Percentiles rank a stretch among this genome's conserved stretches.
These are phyloP conservation scores for Gibbula magus DNA, from an alignment of 2,888 invertebrate species.

Conservation along the genomic window DNA sequence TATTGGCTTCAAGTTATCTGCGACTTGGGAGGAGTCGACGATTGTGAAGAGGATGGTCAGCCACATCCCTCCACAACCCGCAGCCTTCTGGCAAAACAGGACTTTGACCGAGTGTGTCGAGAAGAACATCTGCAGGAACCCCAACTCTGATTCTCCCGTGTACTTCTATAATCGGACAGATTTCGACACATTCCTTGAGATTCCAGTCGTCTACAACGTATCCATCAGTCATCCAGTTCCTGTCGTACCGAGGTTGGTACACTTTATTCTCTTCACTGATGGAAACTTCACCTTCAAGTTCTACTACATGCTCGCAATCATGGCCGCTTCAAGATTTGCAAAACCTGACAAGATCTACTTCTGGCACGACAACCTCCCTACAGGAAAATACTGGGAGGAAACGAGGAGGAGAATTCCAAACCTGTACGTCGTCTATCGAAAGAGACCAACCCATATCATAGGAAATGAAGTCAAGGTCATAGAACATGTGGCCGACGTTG, in stretches of 20 bases:
- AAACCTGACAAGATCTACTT: not conserved
- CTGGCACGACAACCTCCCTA: not conserved
- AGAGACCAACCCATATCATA: not conserved
- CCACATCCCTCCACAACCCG: too few relatives aligned
- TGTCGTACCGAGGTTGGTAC: not conserved
- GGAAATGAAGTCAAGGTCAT: not conserved
- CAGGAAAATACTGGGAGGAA: not conserved
- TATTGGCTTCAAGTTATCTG: too few relatives aligned
- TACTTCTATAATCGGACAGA: not conserved
- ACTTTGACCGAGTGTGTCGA: too few relatives aligned
- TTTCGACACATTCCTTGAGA: not conserved
- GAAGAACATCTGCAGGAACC: too few relatives aligned
- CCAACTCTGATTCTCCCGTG: too few relatives aligned
- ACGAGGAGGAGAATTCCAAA: not conserved
- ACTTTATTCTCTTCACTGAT: not conserved
- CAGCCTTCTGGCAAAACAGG: too few relatives aligned
- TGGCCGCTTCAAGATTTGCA: not conserved
- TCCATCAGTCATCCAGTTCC: not conserved
- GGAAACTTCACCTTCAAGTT: not conserved
- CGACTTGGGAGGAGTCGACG: too few relatives aligned
- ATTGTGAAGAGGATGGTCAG: too few relatives aligned
- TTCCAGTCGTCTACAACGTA: not conserved
- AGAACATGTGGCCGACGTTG: not conserved
- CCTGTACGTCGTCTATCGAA: not conserved
- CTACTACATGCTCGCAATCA: not conserved